These are phyloP conservation scores for Acanthosoma haemorrhoidale DNA, from an alignment of 2,888 invertebrate species.

Conservation along the genomic window DNA sequence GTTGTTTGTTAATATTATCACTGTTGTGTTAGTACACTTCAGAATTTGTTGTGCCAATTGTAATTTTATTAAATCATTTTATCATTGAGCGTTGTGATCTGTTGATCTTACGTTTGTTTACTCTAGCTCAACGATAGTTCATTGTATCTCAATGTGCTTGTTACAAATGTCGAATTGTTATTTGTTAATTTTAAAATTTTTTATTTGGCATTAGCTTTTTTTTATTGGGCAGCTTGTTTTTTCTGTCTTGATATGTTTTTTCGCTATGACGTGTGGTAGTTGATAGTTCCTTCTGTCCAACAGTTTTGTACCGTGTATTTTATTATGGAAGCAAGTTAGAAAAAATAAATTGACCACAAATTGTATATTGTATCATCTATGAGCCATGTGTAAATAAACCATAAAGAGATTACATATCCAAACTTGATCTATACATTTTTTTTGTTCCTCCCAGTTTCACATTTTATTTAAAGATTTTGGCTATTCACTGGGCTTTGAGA, in stretches of 20 bases:
- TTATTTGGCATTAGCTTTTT: not conserved
- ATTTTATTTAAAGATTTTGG: too few species aligned
- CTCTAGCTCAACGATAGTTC: not conserved
- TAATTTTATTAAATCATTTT: not conserved
- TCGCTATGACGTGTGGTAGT: not conserved
- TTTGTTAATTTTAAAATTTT: not conserved
- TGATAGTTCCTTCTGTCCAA: conserved; percentile 13
- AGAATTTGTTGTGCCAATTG: not conserved
- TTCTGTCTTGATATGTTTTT: conserved; percentile 7
- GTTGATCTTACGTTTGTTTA: not conserved
- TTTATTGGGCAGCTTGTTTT: conserved; percentile 19
- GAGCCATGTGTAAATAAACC: conserved; percentile 14
- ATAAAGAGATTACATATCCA: conserved; percentile 8
- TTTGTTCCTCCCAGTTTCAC: too few species aligned
- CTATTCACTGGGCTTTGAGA: too few species aligned
- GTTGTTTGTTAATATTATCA: not conserved
- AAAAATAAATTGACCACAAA: not conserved
- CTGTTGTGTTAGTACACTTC: not conserved
- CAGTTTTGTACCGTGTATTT: not conserved
- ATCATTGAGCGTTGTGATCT: not conserved
- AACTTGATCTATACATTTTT: too few species aligned
- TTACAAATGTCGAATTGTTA: not conserved
- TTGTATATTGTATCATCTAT: conserved; percentile 3
- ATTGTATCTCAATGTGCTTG: conserved; percentile 13
- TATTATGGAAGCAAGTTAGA: not conserved